Evolutionary conservation across 2,113 vertebrate genomes (phyloP).

Genomic region (Xerus inauris): DNA sequence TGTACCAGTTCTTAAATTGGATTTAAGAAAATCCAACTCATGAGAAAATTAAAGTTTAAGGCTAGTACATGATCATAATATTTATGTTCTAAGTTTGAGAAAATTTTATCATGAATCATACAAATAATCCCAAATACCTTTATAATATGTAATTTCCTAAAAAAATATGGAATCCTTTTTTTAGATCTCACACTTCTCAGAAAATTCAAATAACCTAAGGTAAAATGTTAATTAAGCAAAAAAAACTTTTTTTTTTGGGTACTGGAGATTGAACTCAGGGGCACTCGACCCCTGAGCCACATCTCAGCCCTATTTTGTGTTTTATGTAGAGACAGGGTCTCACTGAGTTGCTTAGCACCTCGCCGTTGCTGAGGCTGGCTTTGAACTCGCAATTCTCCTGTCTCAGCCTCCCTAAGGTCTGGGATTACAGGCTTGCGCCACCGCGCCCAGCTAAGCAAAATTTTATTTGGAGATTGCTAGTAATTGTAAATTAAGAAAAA

Average conservation of each 20-base stretch:
- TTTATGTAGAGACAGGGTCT: too few species aligned
- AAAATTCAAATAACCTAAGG: not conserved
- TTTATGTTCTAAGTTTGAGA: slow-evolving; percentile 29
- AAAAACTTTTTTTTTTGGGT: too few species aligned
- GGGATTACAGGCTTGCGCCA: too few species aligned
- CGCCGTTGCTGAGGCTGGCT: too few species aligned
- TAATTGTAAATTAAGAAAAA: slow-evolving; percentile 18
- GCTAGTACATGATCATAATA: slow-evolving; percentile 35
- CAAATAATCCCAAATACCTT: not conserved
- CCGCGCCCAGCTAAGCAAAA: too few species aligned
- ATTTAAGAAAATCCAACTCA: slow-evolving; percentile 51
- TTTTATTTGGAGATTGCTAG: not conserved
- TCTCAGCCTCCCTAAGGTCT: too few species aligned
- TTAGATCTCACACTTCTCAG: not conserved
- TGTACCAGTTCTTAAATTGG: slow-evolving; percentile 48
- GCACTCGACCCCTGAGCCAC: too few species aligned
- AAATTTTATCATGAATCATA: slow-evolving; percentile 40
- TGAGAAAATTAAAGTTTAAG: slow-evolving; percentile 51
- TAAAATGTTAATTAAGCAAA: not conserved
- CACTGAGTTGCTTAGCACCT: too few species aligned
- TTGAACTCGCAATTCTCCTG: too few species aligned
- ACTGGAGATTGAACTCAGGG: too few species aligned
- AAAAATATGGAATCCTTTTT: not conserved
- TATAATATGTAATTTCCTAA: slow-evolving; percentile 15
- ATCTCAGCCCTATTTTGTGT: too few species aligned